These are phyloP conservation scores for Theretra japonica DNA, from an alignment of 2,888 invertebrate genomes.

Conservation along the genomic window DNA sequence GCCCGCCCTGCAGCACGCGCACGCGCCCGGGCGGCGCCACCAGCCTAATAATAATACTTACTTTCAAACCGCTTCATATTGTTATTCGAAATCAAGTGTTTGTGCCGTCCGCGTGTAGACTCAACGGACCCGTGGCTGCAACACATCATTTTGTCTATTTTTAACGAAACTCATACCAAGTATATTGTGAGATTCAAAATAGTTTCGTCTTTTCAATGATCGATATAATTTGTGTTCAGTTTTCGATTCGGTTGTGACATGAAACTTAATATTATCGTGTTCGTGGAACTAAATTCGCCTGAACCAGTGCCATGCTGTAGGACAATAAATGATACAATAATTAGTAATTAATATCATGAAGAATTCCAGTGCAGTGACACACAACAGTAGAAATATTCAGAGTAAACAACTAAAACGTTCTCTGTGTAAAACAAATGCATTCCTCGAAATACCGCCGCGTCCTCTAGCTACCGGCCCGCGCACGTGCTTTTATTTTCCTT, in stretches of 20 bases:
- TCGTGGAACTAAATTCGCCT: neutral
- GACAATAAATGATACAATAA: neutral
- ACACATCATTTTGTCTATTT: conserved; percentile 1
- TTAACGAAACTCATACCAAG: conserved; percentile 28
- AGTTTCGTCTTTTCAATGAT: conserved; percentile 28
- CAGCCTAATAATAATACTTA: neutral
- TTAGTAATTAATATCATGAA: neutral
- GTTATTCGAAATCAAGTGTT: neutral
- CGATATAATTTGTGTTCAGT: conserved; percentile 23
- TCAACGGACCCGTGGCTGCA: neutral
- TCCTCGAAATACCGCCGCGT: conserved; percentile 64
- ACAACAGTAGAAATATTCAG: neutral
- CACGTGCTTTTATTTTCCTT: conserved; percentile 79
- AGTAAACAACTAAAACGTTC: conserved; percentile 26
- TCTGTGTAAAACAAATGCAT: conserved; percentile 61
- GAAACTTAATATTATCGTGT: neutral
- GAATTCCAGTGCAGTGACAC: conserved; percentile 20
- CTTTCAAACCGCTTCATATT: conserved; percentile 17
- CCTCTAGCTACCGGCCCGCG: conserved; percentile 51
- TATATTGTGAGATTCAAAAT: conserved; percentile 47
- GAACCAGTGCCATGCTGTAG: neutral
- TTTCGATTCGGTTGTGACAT: neutral
- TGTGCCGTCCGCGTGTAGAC: neutral
- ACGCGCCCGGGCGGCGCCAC: conserved; percentile 69
- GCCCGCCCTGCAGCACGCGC: conserved; percentile 71